Evolutionary conservation across 2,113 vertebrate species (phyloP).

Genomic region (Odobenus rosmarus): DNA sequence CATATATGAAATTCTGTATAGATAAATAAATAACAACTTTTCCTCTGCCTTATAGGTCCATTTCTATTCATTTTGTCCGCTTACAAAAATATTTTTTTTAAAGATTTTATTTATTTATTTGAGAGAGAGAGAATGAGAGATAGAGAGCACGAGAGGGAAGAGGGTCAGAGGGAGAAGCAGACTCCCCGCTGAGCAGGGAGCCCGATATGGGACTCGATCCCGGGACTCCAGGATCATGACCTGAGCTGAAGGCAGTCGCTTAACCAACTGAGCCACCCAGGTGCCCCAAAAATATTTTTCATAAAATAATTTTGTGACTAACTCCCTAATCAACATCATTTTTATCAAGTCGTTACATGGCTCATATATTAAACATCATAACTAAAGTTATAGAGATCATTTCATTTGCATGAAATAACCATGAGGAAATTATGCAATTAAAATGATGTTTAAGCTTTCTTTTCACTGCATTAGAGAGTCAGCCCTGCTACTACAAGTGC

Average conservation of each 20-base stretch:
- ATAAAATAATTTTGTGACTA: constrained; percentile 7
- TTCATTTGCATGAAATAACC: neutral
- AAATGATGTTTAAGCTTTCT: constrained; percentile 25
- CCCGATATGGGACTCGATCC: too few species aligned
- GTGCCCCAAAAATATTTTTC: neutral
- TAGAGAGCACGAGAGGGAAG: too few species aligned
- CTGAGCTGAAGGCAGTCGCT: too few species aligned
- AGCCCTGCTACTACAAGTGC: neutral
- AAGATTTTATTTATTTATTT: too few species aligned
- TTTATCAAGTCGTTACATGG: neutral
- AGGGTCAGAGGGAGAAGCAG: too few species aligned
- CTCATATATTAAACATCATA: neutral
- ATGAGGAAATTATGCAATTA: neutral
- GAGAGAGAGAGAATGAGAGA: too few species aligned
- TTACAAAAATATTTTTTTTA: neutral
- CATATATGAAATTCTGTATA: neutral
- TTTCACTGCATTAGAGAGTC: constrained; percentile 14
- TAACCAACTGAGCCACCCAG: too few species aligned
- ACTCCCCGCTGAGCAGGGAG: too few species aligned
- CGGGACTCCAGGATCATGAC: too few species aligned
- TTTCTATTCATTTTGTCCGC: neutral
- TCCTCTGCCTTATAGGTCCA: neutral
- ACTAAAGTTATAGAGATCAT: neutral
- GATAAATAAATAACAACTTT: constrained; percentile 11
- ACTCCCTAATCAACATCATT: neutral